phyloP scores from a whole-genome alignment of 1,140 invertebrate species.

The Drosophila lacteicornis region DNA sequence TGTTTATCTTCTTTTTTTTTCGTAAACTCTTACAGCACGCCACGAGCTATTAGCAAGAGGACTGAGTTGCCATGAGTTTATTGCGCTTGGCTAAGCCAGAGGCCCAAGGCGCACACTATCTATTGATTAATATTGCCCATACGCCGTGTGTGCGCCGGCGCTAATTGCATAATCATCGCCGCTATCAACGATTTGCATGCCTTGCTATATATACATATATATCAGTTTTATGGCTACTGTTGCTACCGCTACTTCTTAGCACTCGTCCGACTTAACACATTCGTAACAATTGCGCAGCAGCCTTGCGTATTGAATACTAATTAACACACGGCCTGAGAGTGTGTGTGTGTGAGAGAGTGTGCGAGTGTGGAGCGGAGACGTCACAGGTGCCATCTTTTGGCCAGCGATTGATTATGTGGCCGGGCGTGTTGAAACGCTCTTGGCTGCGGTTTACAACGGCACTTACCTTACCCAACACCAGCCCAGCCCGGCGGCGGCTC shows the following conservation, averaged over 20 bases:
- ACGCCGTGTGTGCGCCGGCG: slow-evolving; percentile 31
- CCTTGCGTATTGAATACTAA: slow-evolving; percentile 74
- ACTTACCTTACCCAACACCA: slow-evolving; percentile 82
- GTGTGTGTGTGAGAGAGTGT: neutral
- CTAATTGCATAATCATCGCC: slow-evolving; percentile 74
- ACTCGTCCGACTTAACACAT: slow-evolving; percentile 72
- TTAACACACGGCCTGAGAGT: slow-evolving; percentile 39
- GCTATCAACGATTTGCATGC: slow-evolving; percentile 68
- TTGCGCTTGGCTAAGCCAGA: slow-evolving; percentile 41
- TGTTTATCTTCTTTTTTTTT: neutral
- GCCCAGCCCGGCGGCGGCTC: slow-evolving; percentile 3
- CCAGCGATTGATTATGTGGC: slow-evolving; percentile 64
- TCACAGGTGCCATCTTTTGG: slow-evolving; percentile 31
- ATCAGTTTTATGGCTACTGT: slow-evolving; percentile 22
- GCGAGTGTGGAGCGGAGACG: slow-evolving; percentile 5
- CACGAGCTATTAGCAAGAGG: slow-evolving; percentile 49
- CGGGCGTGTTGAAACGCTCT: slow-evolving; percentile 41
- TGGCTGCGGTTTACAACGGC: slow-evolving; percentile 52
- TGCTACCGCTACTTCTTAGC: slow-evolving; percentile 57
- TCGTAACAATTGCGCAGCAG: slow-evolving; percentile 79
- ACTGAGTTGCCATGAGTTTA: slow-evolving; percentile 3
- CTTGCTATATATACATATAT: slow-evolving; percentile 21
- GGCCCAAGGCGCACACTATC: slow-evolving; percentile 1
- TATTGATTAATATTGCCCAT: slow-evolving; percentile 50
- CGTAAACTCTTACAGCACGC: slow-evolving; percentile 13